phyloP scores from a whole-genome alignment of 2,888 invertebrate genomes.

The Dicyrtomina minuta region DNA sequence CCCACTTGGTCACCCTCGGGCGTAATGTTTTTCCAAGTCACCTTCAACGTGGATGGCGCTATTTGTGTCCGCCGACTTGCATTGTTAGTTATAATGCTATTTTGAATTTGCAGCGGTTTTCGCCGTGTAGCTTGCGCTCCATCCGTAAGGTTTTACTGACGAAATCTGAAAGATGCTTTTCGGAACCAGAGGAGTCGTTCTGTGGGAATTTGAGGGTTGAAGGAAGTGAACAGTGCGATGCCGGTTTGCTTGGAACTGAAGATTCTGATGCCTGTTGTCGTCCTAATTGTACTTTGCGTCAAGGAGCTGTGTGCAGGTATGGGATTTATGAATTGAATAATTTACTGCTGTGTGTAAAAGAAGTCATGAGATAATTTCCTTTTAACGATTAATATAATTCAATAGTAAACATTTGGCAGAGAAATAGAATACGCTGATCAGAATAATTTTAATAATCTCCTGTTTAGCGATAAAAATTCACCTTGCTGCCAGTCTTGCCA shows the following conservation, averaged over 20 bases:
- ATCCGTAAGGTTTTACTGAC: conserved; percentile 90
- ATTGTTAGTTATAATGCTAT: too few relatives aligned
- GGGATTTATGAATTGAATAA: neutral
- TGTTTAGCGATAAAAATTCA: conserved; percentile 95
- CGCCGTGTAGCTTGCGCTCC: conserved; percentile 89
- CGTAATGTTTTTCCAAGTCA: too few relatives aligned
- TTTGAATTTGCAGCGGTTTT: conserved; percentile 72
- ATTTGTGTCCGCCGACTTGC: too few relatives aligned
- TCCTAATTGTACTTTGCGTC: conserved; percentile 82
- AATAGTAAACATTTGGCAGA: neutral
- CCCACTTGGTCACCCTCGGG: too few relatives aligned
- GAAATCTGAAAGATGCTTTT: conserved; percentile 87
- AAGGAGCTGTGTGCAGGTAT: conserved; percentile 90
- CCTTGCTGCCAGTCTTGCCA: conserved; percentile 92
- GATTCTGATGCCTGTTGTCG: conserved; percentile 92
- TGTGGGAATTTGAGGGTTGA: conserved; percentile 95
- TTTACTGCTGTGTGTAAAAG: too few relatives aligned
- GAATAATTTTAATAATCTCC: too few relatives aligned
- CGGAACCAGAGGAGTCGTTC: conserved; percentile 91
- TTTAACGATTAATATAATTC: too few relatives aligned
- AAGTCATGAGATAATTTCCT: too few relatives aligned
- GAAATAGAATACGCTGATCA: too few relatives aligned
- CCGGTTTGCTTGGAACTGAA: conserved; percentile 87
- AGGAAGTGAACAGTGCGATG: conserved; percentile 95
- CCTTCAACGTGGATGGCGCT: too few relatives aligned